Evolutionary conservation across 2,888 invertebrate genomes (phyloP).

Genomic region (Melinaea menophilus): DNA sequence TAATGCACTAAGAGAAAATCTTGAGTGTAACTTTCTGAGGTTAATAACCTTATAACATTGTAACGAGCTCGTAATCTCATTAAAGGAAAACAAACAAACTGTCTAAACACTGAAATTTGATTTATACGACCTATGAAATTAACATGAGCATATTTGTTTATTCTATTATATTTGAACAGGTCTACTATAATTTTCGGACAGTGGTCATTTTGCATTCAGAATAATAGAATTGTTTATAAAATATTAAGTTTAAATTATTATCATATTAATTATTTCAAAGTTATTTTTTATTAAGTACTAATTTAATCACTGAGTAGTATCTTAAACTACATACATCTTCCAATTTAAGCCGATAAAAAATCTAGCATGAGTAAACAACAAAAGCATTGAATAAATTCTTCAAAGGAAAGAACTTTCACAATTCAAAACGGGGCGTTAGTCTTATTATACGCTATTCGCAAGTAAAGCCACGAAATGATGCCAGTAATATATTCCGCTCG

Average conservation of each 20-base stretch:
- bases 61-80: slow-evolving; percentile 3
- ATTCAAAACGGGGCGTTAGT: slow-evolving; percentile 1
- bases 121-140: neutral
- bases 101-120: neutral
- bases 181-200: neutral
- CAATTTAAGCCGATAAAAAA: too few species aligned
- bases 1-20: neutral
- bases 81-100: neutral
- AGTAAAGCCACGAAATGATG: slow-evolving; percentile 6
- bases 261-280: too few species aligned
- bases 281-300: too few species aligned
- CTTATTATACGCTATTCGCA: slow-evolving; percentile 5
- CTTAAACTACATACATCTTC: too few species aligned
- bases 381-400: neutral
- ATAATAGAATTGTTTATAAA: too few species aligned
- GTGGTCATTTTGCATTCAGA: neutral
- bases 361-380: neutral
- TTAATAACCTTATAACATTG: neutral
- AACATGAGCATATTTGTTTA: slow-evolving; percentile 2
- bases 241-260: too few species aligned
- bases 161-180: neutral
- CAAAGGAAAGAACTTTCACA: slow-evolving; percentile 3
- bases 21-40: neutral
- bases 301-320: too few species aligned
- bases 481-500: slow-evolving; percentile 6